Conservation (phyloP, 2,797 vertebrate genomes). For the Anas bahamensis region DNA sequence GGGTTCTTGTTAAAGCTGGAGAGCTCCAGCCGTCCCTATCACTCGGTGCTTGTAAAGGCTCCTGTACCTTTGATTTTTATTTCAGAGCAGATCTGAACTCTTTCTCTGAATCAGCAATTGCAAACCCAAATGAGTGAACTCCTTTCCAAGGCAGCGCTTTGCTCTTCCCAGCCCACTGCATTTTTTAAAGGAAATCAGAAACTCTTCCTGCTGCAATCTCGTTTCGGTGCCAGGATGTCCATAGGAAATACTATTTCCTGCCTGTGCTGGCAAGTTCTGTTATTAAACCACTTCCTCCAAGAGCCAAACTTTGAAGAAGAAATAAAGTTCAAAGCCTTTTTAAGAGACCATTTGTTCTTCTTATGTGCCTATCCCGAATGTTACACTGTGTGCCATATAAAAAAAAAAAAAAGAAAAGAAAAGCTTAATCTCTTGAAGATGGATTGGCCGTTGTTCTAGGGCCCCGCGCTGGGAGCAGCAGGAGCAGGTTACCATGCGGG, state of each 20-base stretch:
- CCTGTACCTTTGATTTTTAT: neutral
- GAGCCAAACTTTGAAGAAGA: slow-evolving; percentile 65
- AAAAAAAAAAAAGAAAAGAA: neutral
- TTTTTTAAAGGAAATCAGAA: slow-evolving; percentile 49
- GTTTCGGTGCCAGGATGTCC: slow-evolving; percentile 52
- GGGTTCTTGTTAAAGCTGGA: neutral
- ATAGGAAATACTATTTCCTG: slow-evolving; percentile 71
- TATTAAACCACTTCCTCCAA: slow-evolving; percentile 70
- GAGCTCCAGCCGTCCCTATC: neutral
- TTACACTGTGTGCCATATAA: neutral
- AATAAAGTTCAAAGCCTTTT: slow-evolving; percentile 74
- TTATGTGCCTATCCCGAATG: slow-evolving; percentile 51
- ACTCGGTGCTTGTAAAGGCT: neutral
- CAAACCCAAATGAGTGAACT: neutral
- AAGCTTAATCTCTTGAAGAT: slow-evolving; percentile 50
- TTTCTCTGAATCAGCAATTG: neutral
- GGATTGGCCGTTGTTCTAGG: neutral
- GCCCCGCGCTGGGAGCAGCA: neutral
- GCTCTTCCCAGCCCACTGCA: neutral
- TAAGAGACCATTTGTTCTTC: slow-evolving; percentile 68
- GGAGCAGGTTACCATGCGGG: neutral
- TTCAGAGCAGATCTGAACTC: neutral
- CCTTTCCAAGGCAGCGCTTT: neutral
- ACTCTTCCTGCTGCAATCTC: slow-evolving; percentile 15
- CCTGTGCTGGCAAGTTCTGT: slow-evolving; percentile 51